Base-by-base conservation (phyloP, 1,140 invertebrate genomes). In the Pogonus chalceus region DNA sequence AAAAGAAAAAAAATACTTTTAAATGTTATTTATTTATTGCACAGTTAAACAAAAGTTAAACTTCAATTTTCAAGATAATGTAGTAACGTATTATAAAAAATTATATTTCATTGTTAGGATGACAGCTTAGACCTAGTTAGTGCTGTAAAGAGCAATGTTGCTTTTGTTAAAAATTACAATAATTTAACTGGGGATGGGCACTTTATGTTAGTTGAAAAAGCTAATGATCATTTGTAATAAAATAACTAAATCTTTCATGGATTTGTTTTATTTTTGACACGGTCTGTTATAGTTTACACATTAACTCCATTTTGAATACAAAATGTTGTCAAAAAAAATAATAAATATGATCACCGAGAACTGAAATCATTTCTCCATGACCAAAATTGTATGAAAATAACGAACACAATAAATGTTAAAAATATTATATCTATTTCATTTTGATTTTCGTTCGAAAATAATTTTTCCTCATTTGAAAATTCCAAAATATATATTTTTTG, bases 201-300 rank as follows among this genome's bases (percentile, higher is more conserved):
- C 67, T 69, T 66, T 69, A 62, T 69, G 67, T 69, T 69, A 69
- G 67, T 67, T 65, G 18, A 43, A 43, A 43, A 67, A 66, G 64
- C 64, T 66, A 67, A 60, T 69, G 65, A 69, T 66, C 64, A 68
- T 68, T 69, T 68, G 65, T 67, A 67, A 69, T 67, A 69, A 69
- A 67, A 65, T 61, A 58, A 58, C 56, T 54, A 59, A 57, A 58
- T 43, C 37, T 43, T 16, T 43, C 37, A 43, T 43, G 18, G 3
- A 10, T 18, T 43, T 43, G 37, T 43, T 43, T 43, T 43, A 43
- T 43, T 43, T 43, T 4, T 4, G 26, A 7, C 26, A n/a, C n/a
- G n/a, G n/a, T n/a, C n/a, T n/a, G n/a, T 4, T 7, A 31, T 31
- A 31, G 4, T 14, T 7, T 31, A 31, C 26, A 31, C 14, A 31